Percentiles rank a stretch among this genome's conserved stretches.
These are phyloP conservation scores for Drosophila antonietae DNA, from an alignment of 2,888 invertebrate species.

Conservation along the genomic window DNA sequence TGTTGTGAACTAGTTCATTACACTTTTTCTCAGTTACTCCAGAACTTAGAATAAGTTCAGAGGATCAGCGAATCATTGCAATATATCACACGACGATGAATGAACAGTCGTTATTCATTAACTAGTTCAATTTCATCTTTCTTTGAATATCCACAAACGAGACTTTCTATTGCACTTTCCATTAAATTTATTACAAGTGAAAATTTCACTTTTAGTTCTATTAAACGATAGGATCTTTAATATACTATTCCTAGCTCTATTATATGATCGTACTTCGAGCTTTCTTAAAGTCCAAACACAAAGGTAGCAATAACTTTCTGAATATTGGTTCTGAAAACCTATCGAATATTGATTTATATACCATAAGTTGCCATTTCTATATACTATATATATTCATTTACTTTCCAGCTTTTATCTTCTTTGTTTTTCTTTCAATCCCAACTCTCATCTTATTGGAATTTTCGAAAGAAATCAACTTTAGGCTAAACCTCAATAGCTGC, in stretches of 20 bases:
- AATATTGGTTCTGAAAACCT: neutral
- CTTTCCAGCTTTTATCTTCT: neutral
- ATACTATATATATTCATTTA: neutral
- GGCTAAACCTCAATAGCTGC: conserved; percentile 1
- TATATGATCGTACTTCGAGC: neutral
- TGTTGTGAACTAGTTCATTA: neutral
- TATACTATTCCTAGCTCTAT: neutral
- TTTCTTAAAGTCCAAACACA: neutral
- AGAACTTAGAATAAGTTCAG: neutral
- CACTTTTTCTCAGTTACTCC: neutral
- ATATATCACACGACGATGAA: neutral
- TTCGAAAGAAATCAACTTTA: conserved; percentile 12
- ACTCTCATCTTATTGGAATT: neutral
- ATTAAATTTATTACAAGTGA: too few relatives aligned
- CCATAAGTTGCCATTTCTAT: neutral
- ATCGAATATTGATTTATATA: neutral
- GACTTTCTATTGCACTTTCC: too few relatives aligned
- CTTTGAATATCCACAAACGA: too few relatives aligned
- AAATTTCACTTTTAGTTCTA: too few relatives aligned
- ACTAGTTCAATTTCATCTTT: neutral
- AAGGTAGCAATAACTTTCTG: neutral
- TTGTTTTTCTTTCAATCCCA: neutral
- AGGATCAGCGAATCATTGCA: neutral
- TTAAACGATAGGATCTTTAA: too few relatives aligned
- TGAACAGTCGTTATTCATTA: too few relatives aligned